These are phyloP conservation scores for Anoplophora glabripennis DNA, from an alignment of 1,140 invertebrate genomes.

Conservation along the genomic window DNA sequence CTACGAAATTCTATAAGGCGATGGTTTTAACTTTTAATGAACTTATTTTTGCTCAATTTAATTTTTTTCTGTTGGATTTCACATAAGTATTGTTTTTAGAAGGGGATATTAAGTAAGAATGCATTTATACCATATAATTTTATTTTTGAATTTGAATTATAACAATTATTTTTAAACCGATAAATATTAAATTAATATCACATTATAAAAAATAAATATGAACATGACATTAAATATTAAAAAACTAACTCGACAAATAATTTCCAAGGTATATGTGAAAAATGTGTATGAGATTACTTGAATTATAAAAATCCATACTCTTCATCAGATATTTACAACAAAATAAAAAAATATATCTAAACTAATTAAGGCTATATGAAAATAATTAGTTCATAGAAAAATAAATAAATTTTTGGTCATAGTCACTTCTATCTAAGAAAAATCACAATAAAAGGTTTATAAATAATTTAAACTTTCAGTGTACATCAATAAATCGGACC, in stretches of 20 bases:
- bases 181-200: slow-evolving; percentile 10
- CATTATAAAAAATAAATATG: slow-evolving; percentile 13
- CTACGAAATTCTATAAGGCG: too few relatives aligned
- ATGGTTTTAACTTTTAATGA: too few relatives aligned
- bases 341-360: slow-evolving; percentile 10
- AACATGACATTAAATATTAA: slow-evolving; percentile 5
- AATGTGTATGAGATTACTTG: slow-evolving; percentile 7
- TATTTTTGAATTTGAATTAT: not conserved
- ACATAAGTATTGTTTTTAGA: too few relatives aligned
- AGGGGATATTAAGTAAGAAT: too few relatives aligned
- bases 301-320: not conserved
- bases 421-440: slow-evolving; percentile 15
- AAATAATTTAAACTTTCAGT: slow-evolving; percentile 6
- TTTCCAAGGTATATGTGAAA: not conserved
- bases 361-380: slow-evolving; percentile 11
- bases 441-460: slow-evolving; percentile 25
- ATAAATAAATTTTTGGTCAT: slow-evolving; percentile 33
- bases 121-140: too few relatives aligned
- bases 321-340: not conserved
- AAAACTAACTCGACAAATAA: slow-evolving; percentile 9
- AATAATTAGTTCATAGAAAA: slow-evolving; percentile 22
- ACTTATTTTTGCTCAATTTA: too few relatives aligned
- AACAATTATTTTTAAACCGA: slow-evolving; percentile 10
- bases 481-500: slow-evolving; percentile 13
- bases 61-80: too few relatives aligned